A percentile compares a stretch with the other conserved stretches of the same genome.
phyloP scores from a whole-genome alignment of 2,888 invertebrate genomes.

The Smittia sp. region DNA sequence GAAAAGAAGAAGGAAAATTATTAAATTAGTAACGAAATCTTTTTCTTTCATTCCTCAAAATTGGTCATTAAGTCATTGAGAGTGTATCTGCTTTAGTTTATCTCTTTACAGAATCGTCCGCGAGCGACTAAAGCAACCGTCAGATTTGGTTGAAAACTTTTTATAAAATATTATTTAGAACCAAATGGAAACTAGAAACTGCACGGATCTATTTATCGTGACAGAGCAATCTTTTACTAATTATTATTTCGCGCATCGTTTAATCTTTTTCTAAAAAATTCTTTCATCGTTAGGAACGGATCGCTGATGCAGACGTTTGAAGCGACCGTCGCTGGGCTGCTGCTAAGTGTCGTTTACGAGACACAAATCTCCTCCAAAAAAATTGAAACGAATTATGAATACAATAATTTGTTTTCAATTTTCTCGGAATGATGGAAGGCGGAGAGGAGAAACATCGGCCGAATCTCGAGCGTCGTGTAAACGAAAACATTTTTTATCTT shows the following conservation, averaged over 20 bases:
- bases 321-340: not conserved
- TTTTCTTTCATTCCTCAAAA: constrained; percentile 5
- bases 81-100: constrained; percentile 20
- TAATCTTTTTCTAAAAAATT: not conserved
- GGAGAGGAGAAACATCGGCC: not conserved
- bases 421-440: constrained; percentile 16
- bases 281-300: not conserved
- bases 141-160: too few species aligned
- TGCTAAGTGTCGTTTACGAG: not conserved
- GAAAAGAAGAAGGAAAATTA: constrained; percentile 26
- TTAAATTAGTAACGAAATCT: constrained; percentile 27
- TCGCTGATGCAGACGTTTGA: not conserved
- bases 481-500: constrained; percentile 20
- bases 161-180: too few species aligned
- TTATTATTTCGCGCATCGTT: not conserved
- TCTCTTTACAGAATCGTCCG: not conserved
- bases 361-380: not conserved
- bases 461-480: not conserved
- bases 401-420: constrained; percentile 31
- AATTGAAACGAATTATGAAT: constrained; percentile 27
- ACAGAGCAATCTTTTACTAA: too few species aligned
- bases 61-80: constrained; percentile 31
- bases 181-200: too few species aligned
- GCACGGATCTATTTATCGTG: too few species aligned
- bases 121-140: too few species aligned